A percentile compares a stretch with the other conserved stretches of the same genome.
phyloP scores from a whole-genome alignment of 1,140 invertebrate genomes.

The Chironomus striatipennis region DNA sequence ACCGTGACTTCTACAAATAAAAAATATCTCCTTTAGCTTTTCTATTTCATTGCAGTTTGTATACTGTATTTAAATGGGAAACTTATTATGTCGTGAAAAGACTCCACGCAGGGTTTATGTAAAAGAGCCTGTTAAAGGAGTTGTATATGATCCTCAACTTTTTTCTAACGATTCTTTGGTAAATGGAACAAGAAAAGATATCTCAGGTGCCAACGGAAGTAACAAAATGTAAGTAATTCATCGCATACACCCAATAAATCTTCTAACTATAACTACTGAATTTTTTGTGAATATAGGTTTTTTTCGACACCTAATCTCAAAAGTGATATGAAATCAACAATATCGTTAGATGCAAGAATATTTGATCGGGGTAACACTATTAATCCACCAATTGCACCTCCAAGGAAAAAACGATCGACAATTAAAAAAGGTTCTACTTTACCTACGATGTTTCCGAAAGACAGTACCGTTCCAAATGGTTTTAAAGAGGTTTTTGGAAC shows the following conservation, averaged over 20 bases:
- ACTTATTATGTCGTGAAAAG: background rate
- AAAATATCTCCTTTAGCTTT: background rate
- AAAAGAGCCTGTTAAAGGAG: background rate
- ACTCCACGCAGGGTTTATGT: background rate
- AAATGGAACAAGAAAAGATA: background rate
- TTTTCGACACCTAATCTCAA: background rate
- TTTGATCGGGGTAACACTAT: background rate
- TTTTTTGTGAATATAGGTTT: too few species aligned
- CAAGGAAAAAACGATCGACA: background rate
- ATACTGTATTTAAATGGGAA: background rate
- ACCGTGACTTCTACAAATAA: background rate
- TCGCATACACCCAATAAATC: background rate
- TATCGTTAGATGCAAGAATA: background rate
- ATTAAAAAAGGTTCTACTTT: background rate
- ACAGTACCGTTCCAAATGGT: background rate
- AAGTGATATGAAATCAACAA: background rate
- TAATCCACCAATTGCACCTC: background rate
- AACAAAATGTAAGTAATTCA: background rate
- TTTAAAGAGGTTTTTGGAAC: slow-evolving; percentile 18
- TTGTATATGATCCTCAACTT: background rate
- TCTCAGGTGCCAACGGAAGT: background rate
- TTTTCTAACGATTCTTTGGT: background rate
- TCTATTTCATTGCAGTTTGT: background rate
- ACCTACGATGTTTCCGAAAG: background rate
- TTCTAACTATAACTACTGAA: background rate